phyloP scores from a whole-genome alignment of 1,140 invertebrate species.

The Gryon sp. region DNA sequence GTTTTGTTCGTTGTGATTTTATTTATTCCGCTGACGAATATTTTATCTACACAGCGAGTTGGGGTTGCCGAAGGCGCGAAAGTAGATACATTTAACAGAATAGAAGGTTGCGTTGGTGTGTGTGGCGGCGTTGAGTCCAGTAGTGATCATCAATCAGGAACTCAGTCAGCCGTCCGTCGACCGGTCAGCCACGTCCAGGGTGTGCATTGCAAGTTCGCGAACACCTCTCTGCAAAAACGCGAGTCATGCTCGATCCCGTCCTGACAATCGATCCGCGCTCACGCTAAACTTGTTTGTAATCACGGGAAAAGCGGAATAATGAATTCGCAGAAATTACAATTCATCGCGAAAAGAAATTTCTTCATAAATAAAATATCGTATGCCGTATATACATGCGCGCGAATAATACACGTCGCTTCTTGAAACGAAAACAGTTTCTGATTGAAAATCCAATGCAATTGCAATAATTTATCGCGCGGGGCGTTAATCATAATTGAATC shows the following conservation, averaged over 20 bases:
- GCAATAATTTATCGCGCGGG: constrained; percentile 23
- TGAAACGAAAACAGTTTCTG: constrained; percentile 31
- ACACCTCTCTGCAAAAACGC: constrained; percentile 60
- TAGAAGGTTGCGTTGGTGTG: constrained; percentile 68
- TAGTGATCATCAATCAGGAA: constrained; percentile 78
- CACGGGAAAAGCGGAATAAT: constrained; percentile 61
- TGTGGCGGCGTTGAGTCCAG: constrained; percentile 76
- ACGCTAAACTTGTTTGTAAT: constrained; percentile 57
- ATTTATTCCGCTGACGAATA: constrained; percentile 45
- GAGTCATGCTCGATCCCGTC: constrained; percentile 60
- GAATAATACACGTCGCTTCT: constrained; percentile 33
- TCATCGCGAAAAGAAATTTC: constrained; percentile 51
- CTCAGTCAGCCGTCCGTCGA: constrained; percentile 77
- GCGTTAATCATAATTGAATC: constrained; percentile 43
- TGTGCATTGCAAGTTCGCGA: constrained; percentile 57
- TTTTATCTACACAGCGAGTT: constrained; percentile 44
- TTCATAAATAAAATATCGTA: constrained; percentile 53
- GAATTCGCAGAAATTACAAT: constrained; percentile 54
- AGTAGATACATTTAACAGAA: constrained; percentile 51
- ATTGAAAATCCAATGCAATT: constrained; percentile 33
- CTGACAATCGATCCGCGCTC: constrained; percentile 56
- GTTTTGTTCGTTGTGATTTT: not conserved
- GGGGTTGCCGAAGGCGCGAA: constrained; percentile 48
- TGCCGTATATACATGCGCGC: not conserved
- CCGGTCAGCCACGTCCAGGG: constrained; percentile 70